Percentiles rank a stretch among this genome's conserved stretches.
phyloP scores from a whole-genome alignment of 2,113 vertebrate genomes.

The Trematocara zebra region DNA sequence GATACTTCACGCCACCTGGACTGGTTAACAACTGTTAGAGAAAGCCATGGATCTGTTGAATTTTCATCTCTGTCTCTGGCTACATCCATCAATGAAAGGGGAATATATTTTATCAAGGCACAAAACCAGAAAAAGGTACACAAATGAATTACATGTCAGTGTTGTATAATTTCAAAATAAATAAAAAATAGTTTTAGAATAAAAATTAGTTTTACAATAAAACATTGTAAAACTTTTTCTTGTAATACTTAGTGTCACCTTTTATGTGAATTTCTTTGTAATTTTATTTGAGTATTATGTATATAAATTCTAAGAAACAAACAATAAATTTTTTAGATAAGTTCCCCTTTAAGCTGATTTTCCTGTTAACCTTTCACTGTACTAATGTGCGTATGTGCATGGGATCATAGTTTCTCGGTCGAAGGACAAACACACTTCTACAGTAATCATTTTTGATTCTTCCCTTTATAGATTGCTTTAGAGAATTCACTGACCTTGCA shows the following conservation, averaged over 20 bases:
- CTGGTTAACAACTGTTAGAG: conserved; percentile 85
- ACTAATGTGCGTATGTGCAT: neutral
- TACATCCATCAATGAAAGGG: conserved; percentile 81
- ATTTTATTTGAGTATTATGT: neutral
- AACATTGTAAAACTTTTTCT: neutral
- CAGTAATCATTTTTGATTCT: neutral
- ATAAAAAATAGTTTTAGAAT: neutral
- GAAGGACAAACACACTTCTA: neutral
- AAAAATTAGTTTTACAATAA: neutral
- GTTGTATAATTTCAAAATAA: neutral
- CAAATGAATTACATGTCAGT: neutral
- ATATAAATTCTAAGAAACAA: neutral
- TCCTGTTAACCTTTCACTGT: neutral
- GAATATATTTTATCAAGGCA: conserved; percentile 75
- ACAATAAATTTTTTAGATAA: neutral
- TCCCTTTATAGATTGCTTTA: conserved; percentile 66
- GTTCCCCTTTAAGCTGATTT: neutral
- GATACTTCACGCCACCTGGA: conserved; percentile 82
- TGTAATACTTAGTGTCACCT: neutral
- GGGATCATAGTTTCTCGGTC: neutral
- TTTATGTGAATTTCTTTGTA: neutral
- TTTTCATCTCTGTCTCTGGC: conserved; percentile 83
- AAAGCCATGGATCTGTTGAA: conserved; percentile 89
- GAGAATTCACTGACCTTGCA: conserved; percentile 70
- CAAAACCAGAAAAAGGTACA: conserved; percentile 50